These are phyloP conservation scores for Platanista minor DNA, from an alignment of 2,113 vertebrate genomes.

Conservation along the genomic window DNA sequence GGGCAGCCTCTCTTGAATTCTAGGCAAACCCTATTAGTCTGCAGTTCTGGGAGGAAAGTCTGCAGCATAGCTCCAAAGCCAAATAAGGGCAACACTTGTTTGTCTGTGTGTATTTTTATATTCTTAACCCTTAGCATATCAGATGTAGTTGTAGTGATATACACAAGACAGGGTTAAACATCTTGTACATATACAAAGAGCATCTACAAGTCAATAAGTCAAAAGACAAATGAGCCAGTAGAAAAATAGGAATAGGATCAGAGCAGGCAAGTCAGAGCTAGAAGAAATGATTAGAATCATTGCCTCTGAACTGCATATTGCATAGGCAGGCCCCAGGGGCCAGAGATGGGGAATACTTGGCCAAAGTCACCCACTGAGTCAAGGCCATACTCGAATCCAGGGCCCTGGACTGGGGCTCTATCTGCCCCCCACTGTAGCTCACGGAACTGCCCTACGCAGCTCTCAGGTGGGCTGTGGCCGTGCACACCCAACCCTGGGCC, in stretches of 20 bases:
- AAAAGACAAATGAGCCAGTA: background rate
- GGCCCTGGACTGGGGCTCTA: background rate
- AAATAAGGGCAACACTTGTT: background rate
- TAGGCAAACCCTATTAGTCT: background rate
- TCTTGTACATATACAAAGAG: background rate
- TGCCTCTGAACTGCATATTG: background rate
- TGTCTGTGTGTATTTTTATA: background rate
- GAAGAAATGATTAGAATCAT: background rate
- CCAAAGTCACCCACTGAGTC: background rate
- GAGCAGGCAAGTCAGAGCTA: background rate
- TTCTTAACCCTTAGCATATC: background rate
- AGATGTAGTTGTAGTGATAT: background rate
- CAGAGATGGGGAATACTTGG: background rate
- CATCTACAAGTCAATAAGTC: background rate
- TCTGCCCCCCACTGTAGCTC: background rate
- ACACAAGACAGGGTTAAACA: no score
- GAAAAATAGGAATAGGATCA: background rate
- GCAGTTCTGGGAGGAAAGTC: background rate
- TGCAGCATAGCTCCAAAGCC: background rate
- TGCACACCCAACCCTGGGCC: accelerated
- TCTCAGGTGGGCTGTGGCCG: accelerated
- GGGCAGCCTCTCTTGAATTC: background rate
- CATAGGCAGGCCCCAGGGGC: background rate
- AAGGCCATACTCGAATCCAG: background rate
- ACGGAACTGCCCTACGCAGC: background rate